These are phyloP conservation scores for Carabus problematicus DNA, from an alignment of 2,888 invertebrate genomes.

Conservation along the genomic window DNA sequence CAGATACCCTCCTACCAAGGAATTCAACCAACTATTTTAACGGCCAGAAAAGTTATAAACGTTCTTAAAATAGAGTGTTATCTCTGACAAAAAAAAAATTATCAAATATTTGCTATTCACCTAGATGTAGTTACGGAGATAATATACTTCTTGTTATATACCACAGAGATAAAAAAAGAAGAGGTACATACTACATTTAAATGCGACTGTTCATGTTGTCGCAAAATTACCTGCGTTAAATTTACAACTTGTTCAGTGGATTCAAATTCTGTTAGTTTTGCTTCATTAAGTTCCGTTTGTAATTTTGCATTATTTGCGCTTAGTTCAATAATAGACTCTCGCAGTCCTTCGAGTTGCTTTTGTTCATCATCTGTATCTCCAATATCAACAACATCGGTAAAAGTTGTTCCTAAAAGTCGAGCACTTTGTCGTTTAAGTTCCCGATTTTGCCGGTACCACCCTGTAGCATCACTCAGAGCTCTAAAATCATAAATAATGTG, in stretches of 20 bases:
- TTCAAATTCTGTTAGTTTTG: conserved; percentile 73
- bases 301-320: conserved; percentile 70
- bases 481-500: conserved; percentile 55
- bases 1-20: no score
- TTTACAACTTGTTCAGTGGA: conserved; percentile 70
- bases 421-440: conserved; percentile 74
- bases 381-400: conserved; percentile 63
- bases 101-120: no score
- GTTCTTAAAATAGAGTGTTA: not conserved
- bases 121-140: no score
- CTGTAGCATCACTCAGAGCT: conserved; percentile 72
- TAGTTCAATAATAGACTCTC: conserved; percentile 70
- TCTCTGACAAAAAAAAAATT: no score
- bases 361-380: conserved; percentile 63
- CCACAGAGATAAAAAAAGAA: no score
- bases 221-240: conserved; percentile 63
- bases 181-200: no score
- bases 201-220: no score
- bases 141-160: no score
- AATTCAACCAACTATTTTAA: no score
- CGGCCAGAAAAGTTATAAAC: not conserved
- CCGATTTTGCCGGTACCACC: conserved; percentile 82
- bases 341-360: conserved; percentile 72
- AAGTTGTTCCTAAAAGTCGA: conserved; percentile 64
- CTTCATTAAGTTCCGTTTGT: conserved; percentile 70